A percentile compares a stretch with the other conserved stretches of the same genome.
These are phyloP conservation scores for Nematostella vectensis DNA, from an alignment of 92 coral and sea anemone species.

Conservation along the genomic window DNA sequence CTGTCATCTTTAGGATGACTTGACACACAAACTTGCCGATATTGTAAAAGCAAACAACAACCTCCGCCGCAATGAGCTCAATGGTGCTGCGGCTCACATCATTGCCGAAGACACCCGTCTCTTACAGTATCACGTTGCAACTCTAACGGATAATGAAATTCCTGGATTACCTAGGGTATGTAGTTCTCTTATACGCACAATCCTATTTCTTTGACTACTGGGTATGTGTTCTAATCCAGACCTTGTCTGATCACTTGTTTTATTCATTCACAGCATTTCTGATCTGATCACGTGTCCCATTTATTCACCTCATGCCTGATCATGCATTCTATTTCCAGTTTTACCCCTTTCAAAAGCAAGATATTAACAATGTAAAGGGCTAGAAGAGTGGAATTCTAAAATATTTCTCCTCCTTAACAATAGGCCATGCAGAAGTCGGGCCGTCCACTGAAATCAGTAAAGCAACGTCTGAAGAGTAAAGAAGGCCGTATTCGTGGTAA, in stretches of 20 bases:
- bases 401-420: too few relatives aligned
- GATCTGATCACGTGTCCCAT: too few relatives aligned
- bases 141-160: constrained; percentile 90
- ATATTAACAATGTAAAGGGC: too few relatives aligned
- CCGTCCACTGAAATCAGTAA: constrained; percentile 90
- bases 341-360: too few relatives aligned
- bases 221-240: too few relatives aligned
- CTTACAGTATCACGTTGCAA: constrained; percentile 97
- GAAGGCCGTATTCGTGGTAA: constrained; percentile 99
- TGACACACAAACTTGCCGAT: constrained; percentile 97
- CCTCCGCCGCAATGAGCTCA: constrained; percentile 84
- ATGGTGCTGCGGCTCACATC: constrained; percentile 99
- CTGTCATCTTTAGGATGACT: constrained; percentile 64
- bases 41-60: constrained; percentile 91
- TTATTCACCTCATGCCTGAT: too few relatives aligned
- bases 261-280: too few relatives aligned
- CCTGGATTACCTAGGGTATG: constrained; percentile 97
- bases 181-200: too few relatives aligned
- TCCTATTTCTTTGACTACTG: too few relatives aligned
- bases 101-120: constrained; percentile 94
- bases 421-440: constrained; percentile 99
- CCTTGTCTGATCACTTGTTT: too few relatives aligned
- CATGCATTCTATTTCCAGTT: too few relatives aligned
- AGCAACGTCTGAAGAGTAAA: constrained; percentile 95
- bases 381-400: too few relatives aligned